Conservation (phyloP, 2,888 invertebrate genomes). For the Agrochola litura region DNA sequence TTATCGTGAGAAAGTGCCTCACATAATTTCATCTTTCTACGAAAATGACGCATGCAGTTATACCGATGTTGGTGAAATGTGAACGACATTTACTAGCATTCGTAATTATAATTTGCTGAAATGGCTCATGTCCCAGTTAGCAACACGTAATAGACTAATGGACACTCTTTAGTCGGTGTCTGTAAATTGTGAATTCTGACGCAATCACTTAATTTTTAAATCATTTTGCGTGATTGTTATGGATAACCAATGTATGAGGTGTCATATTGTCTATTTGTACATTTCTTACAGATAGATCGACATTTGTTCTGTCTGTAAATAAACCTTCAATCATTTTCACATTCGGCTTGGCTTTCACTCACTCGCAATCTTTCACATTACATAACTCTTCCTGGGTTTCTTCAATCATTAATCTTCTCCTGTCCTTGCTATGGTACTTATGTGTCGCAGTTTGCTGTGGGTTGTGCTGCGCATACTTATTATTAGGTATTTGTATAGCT, state of each 20-base stretch:
- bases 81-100: constrained; percentile 48
- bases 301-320: constrained; percentile 27
- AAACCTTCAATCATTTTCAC: constrained; percentile 56
- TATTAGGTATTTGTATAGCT: constrained; percentile 62
- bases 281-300: constrained; percentile 15
- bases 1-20: constrained; percentile 74
- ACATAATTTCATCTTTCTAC: constrained; percentile 47
- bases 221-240: constrained; percentile 57
- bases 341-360: constrained; percentile 59
- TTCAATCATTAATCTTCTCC: constrained; percentile 58
- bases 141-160: constrained; percentile 62
- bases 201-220: constrained; percentile 55
- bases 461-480: constrained; percentile 52
- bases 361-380: constrained; percentile 57
- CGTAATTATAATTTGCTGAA: constrained; percentile 68
- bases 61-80: constrained; percentile 43
- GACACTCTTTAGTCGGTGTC: constrained; percentile 56
- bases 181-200: constrained; percentile 54
- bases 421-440: constrained; percentile 53
- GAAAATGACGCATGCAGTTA: constrained; percentile 35
- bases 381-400: constrained; percentile 60
- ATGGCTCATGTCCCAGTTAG: constrained; percentile 70
- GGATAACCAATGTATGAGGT: constrained; percentile 20
- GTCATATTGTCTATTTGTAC: constrained; percentile 11
- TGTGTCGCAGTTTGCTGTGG: constrained; percentile 43